Conservation (phyloP, 2,888 invertebrate genomes). For the Tryphoninae sp. region DNA sequence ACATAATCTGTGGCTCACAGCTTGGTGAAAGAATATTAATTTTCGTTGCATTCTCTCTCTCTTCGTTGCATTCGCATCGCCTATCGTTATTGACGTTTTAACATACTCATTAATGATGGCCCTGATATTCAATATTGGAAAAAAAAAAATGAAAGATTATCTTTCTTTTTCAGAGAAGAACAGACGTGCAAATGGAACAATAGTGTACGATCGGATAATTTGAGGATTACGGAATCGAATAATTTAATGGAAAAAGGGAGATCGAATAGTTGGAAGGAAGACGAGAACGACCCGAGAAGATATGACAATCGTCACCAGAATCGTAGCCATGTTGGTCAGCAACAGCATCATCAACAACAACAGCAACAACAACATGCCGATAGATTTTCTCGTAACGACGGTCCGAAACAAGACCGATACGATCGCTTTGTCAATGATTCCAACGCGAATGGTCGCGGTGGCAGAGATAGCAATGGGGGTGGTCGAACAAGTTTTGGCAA, state of each 20-base stretch:
- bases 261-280: slow-evolving; percentile 72
- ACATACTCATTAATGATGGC: slow-evolving; percentile 13
- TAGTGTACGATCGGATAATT: slow-evolving; percentile 11
- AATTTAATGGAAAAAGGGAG: slow-evolving; percentile 49
- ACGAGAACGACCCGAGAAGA: slow-evolving; percentile 70
- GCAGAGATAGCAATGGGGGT: slow-evolving; percentile 43
- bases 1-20: slow-evolving; percentile 6
- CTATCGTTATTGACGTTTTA: slow-evolving; percentile 3
- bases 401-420: slow-evolving; percentile 58
- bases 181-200: slow-evolving; percentile 63
- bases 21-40: slow-evolving; percentile 58
- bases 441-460: slow-evolving; percentile 51
- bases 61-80: slow-evolving; percentile 25
- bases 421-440: slow-evolving; percentile 55
- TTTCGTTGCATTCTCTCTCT: slow-evolving; percentile 45
- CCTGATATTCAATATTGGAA: background rate
- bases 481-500: slow-evolving; percentile 59
- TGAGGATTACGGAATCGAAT: slow-evolving; percentile 37
- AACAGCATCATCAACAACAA: slow-evolving; percentile 45
- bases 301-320: slow-evolving; percentile 68
- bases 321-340: slow-evolving; percentile 23
- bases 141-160: slow-evolving; percentile 9
- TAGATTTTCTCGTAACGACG: slow-evolving; percentile 61
- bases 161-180: slow-evolving; percentile 63
- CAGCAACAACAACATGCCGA: slow-evolving; percentile 56